Conservation (phyloP, 2,888 invertebrate species). For the Clistopyga incitator region DNA sequence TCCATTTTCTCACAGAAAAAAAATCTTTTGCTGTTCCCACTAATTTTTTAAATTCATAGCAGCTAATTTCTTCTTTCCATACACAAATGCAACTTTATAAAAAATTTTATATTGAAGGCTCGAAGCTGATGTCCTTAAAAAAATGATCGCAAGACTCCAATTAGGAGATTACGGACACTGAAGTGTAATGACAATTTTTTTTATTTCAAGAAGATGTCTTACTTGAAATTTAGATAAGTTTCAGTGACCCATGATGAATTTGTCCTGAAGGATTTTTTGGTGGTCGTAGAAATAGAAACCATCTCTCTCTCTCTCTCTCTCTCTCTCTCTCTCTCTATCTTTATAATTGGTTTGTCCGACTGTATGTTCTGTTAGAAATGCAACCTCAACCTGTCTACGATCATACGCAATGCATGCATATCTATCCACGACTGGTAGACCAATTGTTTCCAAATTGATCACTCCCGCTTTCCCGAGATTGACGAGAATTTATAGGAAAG, state of each 20-base stretch:
- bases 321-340: neutral
- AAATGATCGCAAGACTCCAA: too few relatives aligned
- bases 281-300: neutral
- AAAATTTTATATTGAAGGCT: too few relatives aligned
- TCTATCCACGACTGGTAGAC: constrained; percentile 19
- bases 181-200: too few relatives aligned
- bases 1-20: neutral
- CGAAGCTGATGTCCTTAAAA: too few relatives aligned
- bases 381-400: constrained; percentile 22
- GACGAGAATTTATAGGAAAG: constrained; percentile 64
- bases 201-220: neutral
- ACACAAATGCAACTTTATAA: neutral
- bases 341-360: neutral
- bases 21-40: too few relatives aligned
- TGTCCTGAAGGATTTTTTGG: neutral
- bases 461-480: constrained; percentile 37
- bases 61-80: too few relatives aligned
- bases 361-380: constrained; percentile 8
- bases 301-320: neutral
- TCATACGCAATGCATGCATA: constrained; percentile 38
- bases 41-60: too few relatives aligned
- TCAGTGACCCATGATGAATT: neutral
- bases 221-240: neutral
- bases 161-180: too few relatives aligned
- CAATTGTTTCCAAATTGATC: constrained; percentile 63